phyloP scores from a whole-genome alignment of 2,797 vertebrate genomes.

The Simalia tracyae region DNA sequence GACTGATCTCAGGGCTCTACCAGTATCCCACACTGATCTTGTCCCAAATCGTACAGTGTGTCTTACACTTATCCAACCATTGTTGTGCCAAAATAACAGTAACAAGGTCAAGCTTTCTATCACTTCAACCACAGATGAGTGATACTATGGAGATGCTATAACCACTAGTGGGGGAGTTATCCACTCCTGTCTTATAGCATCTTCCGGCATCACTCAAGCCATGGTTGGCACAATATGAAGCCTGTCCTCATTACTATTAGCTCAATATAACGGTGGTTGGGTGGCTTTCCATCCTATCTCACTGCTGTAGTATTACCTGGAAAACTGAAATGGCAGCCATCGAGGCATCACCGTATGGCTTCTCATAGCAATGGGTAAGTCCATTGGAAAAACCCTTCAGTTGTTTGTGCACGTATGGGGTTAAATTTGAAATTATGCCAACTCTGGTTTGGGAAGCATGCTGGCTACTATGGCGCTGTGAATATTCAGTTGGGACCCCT shows the following conservation, averaged over 20 bases:
- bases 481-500: not conserved
- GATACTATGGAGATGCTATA: not conserved
- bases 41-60: not conserved
- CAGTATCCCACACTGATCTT: not conserved
- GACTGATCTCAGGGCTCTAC: not conserved
- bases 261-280: not conserved
- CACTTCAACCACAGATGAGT: not conserved
- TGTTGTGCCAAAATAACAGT: not conserved
- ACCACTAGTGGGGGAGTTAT: not conserved
- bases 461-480: not conserved
- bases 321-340: not conserved
- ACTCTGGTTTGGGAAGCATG: too few species aligned
- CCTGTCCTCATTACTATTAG: not conserved
- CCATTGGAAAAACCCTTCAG: too few species aligned
- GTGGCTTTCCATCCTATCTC: not conserved
- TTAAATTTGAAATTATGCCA: too few species aligned
- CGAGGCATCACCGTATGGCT: not conserved
- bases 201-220: not conserved
- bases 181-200: too few species aligned
- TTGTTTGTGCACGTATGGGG: too few species aligned
- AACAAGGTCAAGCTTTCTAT: not conserved
- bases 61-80: not conserved
- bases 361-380: not conserved
- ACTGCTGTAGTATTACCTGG: not conserved
- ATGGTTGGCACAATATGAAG: not conserved